Conservation (phyloP, 2,888 invertebrate species). For the Sphinx pinastri region DNA sequence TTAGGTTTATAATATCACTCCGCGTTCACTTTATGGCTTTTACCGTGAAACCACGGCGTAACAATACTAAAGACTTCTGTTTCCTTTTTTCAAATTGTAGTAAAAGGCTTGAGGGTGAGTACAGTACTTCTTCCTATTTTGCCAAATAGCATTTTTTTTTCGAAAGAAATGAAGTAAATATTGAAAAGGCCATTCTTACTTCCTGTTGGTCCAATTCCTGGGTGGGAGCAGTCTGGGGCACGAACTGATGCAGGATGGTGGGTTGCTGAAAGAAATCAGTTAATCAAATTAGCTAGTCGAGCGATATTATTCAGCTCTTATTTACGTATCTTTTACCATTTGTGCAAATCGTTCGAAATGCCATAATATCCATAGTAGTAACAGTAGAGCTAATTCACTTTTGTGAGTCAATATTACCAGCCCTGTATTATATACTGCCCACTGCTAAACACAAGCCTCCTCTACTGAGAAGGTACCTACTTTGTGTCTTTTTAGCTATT, state of each 20-base stretch:
- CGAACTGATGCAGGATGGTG: conserved; percentile 73
- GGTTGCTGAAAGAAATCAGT: conserved; percentile 59
- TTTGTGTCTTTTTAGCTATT: too few species aligned
- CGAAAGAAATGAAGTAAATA: background rate
- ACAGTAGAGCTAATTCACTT: too few species aligned
- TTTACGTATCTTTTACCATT: too few species aligned
- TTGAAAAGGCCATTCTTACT: conserved; percentile 50
- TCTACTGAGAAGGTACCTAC: too few species aligned
- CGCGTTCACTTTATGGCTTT: background rate
- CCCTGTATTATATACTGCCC: too few species aligned
- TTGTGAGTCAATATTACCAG: too few species aligned
- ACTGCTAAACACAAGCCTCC: too few species aligned
- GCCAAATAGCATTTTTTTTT: background rate
- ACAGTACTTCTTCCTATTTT: too few species aligned
- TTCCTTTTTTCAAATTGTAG: too few species aligned
- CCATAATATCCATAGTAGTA: too few species aligned
- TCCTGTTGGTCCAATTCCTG: conserved; percentile 78
- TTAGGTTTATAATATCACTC: conserved; percentile 7
- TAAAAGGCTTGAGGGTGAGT: too few species aligned
- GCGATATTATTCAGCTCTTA: background rate
- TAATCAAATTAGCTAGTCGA: background rate
- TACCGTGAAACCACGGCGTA: background rate
- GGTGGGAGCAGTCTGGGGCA: conserved; percentile 77
- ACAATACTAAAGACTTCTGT: too few species aligned
- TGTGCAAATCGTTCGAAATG: background rate